A percentile compares a stretch with the other conserved stretches of the same genome.
Conservation (phyloP, 2,113 vertebrate species). For the Plotosus lineatus region DNA sequence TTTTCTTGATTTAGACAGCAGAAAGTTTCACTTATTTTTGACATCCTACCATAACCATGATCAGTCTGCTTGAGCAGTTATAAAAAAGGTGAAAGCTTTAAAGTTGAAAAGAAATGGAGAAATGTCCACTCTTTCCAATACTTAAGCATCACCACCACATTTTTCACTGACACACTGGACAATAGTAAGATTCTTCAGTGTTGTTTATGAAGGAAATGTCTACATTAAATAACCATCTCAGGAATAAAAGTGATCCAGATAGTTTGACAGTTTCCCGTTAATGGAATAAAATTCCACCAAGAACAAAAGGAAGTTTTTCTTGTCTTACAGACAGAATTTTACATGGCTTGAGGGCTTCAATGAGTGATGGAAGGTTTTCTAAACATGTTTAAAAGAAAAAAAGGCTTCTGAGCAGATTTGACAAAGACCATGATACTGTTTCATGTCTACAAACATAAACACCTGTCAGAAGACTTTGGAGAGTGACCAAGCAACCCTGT, state of each 20-base stretch:
- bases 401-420: neutral
- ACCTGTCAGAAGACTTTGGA: conserved; percentile 28
- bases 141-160: neutral
- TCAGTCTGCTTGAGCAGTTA: neutral
- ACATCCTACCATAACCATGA: neutral
- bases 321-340: neutral
- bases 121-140: neutral
- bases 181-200: neutral
- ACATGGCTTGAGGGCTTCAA: neutral
- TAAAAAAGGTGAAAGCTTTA: neutral
- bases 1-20: neutral
- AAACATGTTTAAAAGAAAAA: conserved; percentile 26
- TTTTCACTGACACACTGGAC: neutral
- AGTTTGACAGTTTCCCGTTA: neutral
- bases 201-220: neutral
- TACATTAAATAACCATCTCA: neutral
- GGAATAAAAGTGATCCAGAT: neutral
- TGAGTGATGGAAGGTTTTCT: conserved; percentile 17
- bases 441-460: conserved; percentile 29
- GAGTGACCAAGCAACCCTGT: neutral
- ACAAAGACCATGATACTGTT: conserved; percentile 16
- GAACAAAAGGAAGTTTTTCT: neutral
- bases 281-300: neutral
- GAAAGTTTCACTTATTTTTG: neutral
- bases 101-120: neutral